phyloP scores from a whole-genome alignment of 2,113 vertebrate genomes.

The Lepisosteus osseus region DNA sequence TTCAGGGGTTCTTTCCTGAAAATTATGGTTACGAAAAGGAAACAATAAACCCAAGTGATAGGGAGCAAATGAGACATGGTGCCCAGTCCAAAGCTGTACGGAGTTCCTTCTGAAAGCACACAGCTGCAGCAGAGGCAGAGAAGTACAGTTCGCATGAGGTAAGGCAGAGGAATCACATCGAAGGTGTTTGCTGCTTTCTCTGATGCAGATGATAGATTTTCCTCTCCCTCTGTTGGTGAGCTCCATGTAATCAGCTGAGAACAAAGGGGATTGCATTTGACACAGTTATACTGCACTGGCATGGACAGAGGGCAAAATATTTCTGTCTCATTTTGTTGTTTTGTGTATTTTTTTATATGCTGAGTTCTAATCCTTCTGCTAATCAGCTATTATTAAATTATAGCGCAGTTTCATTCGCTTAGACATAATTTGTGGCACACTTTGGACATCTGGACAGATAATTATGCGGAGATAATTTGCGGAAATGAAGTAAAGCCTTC shows the following conservation, averaged over 20 bases:
- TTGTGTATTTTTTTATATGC: conserved; percentile 68
- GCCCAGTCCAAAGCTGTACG: background rate
- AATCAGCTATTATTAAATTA: conserved; percentile 92
- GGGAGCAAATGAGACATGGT: no score
- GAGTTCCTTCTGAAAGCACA: background rate
- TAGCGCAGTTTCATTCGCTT: conserved; percentile 80
- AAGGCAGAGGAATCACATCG: conserved; percentile 13
- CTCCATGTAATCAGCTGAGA: conserved; percentile 2
- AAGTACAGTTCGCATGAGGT: conserved; percentile 15
- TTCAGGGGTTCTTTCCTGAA: no score
- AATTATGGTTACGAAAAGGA: no score
- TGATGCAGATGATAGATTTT: background rate
- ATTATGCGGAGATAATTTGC: conserved; percentile 88
- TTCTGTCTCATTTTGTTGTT: conserved; percentile 73
- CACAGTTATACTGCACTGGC: conserved; percentile 73
- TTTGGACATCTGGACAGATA: conserved; percentile 94
- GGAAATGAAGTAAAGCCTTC: conserved; percentile 85
- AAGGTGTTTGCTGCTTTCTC: conserved; percentile 11
- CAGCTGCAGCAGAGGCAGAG: background rate
- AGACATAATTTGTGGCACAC: conserved; percentile 81
- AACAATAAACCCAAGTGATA: no score
- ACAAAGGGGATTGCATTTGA: conserved; percentile 41
- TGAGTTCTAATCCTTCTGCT: conserved; percentile 77
- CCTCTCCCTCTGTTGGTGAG: background rate
- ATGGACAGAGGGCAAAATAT: conserved; percentile 76